Conservation (phyloP, 2,888 invertebrate species). For the Acanthacorydalis orientalis region DNA sequence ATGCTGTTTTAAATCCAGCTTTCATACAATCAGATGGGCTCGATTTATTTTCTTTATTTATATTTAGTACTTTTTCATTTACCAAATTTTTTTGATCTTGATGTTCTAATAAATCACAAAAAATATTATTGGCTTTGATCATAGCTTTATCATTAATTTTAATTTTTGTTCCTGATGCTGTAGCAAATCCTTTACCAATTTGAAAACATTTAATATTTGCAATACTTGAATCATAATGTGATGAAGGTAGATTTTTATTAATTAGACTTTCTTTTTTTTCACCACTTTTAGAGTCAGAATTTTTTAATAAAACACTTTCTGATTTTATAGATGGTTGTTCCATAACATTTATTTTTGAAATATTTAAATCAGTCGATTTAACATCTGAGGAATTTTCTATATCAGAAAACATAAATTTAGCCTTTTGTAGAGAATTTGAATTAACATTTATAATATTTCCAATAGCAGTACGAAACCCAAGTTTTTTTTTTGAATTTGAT, state of each 20-base stretch:
- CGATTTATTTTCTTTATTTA: slow-evolving; percentile 18
- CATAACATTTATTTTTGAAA: not conserved
- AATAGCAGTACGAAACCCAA: not conserved
- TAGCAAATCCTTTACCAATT: not conserved
- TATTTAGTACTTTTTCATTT: slow-evolving; percentile 23
- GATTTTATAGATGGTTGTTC: not conserved
- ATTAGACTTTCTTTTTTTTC: no score
- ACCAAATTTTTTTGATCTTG: slow-evolving; percentile 10
- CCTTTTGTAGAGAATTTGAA: not conserved
- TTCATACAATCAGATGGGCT: slow-evolving; percentile 20
- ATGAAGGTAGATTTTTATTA: no score
- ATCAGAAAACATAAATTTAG: not conserved
- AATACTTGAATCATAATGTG: no score
- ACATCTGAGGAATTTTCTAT: not conserved
- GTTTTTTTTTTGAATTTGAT: not conserved
- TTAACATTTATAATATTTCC: not conserved
- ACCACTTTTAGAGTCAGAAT: not conserved
- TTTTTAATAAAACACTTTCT: not conserved
- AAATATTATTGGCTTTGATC: slow-evolving; percentile 18
- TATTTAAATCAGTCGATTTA: not conserved
- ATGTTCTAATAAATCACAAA: slow-evolving; percentile 14
- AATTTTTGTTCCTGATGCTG: slow-evolving; percentile 1
- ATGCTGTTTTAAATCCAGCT: slow-evolving; percentile 15
- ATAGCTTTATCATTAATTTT: slow-evolving; percentile 5
- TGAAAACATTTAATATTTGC: no score